Conservation (phyloP, 2,113 vertebrate genomes). For the Collichthys lucidus region DNA sequence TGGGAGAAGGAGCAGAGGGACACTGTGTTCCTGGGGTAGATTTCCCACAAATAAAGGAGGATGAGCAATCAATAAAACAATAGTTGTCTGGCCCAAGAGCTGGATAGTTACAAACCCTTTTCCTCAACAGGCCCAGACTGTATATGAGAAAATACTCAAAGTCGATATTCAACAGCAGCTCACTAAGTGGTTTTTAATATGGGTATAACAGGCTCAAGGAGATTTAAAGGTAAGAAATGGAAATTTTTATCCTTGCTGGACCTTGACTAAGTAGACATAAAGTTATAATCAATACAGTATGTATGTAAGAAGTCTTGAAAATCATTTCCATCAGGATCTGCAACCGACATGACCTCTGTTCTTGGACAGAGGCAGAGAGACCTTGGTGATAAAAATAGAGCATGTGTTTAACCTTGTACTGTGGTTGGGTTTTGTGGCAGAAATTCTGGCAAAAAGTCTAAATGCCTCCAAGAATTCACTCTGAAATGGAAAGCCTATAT, state of each 20-base stretch:
- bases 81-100: constrained; percentile 60
- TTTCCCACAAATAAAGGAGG: constrained; percentile 70
- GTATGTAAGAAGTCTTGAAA: constrained; percentile 18
- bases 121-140: constrained; percentile 52
- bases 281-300: constrained; percentile 39
- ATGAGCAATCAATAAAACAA: constrained; percentile 77
- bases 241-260: constrained; percentile 42
- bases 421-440: background rate
- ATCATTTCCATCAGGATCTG: constrained; percentile 12
- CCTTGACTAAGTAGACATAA: constrained; percentile 51
- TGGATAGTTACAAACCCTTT: constrained; percentile 54
- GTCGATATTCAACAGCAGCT: constrained; percentile 66
- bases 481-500: background rate
- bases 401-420: constrained; percentile 25
- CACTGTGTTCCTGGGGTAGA: constrained; percentile 50
- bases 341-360: background rate
- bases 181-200: constrained; percentile 61
- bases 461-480: constrained; percentile 10
- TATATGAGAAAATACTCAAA: constrained; percentile 77
- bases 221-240: constrained; percentile 50
- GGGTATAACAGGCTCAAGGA: constrained; percentile 50
- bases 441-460: constrained; percentile 15
- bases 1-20: constrained; percentile 45
- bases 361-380: background rate
- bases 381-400: background rate